Evolutionary conservation across 1,140 invertebrate genomes (phyloP), one percentile per base, ranked within the genome.

Genomic region (Patella vulgata): DNA sequence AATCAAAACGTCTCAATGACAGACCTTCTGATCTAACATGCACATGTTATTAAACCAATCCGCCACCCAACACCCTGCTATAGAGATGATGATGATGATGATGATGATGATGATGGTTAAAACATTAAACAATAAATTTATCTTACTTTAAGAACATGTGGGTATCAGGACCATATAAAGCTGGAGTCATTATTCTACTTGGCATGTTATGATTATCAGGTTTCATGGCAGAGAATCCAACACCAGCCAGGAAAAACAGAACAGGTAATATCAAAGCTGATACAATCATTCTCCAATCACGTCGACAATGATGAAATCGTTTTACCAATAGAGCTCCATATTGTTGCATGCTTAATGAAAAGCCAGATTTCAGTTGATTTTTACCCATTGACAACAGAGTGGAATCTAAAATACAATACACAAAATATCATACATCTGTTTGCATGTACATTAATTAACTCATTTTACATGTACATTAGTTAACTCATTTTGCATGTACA

Each of bases 221-320:
- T 53, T 65, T 55, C 4, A 83, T 63, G 2, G 53, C 59, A 19
- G 76, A 68, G 28, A 81, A 69, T 3, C 73, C 78, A n/a, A 79
- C 66, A 9, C 74, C 77, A 27, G 73, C 47, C 2, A 71, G 36
- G 14, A 84, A 62, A 33, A 79, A 73, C 14, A 79, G 1, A 31
- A 75, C 44, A 3, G 82, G 82, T 23, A 84, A 47, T 11, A 84
- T 23, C 2, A 84, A 23, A 4, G 73, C 61, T 9, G 75, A 70
- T 11, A 82, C 14, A 17, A 76, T 56, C 51, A 75, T 70, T 19
- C 74, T 68, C 75, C 78, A 79, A 65, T 83, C 73, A 14, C 79
- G 63, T 11, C 71, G 68, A 60, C 79, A 77, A 56, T 84, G 82
- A 52, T 78, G 76, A 52, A 81, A 75, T 8, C 82, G 73, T 54